Evolutionary conservation across 2,888 invertebrate species (phyloP), one percentile per base, ranked within the genome.

Genomic region (Lordiphosa andalusiaca): DNA sequence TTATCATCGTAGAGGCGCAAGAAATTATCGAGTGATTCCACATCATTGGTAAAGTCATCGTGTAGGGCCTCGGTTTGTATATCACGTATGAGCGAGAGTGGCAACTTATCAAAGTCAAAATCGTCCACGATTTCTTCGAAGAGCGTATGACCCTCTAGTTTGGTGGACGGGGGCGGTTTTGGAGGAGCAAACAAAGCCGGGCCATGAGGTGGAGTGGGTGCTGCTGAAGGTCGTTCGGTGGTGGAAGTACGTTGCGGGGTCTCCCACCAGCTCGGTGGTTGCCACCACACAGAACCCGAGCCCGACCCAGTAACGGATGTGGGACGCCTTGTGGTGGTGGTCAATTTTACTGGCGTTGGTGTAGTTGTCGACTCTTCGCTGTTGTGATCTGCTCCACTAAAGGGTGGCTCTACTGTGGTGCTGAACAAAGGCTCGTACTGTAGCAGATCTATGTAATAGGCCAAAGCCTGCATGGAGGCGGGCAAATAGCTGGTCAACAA

Each of bases 401-500:
- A 89, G 0, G 90, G 89, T 6, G 90, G 90, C 60, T 89, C 90
- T 6, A 87, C 73, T 0, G 90, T 90, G 47, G 89, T 89, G 44
- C 76, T 77, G 47, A 78, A 71, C 1, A 87, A 46, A 16, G 88
- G 88, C 50, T 90, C 90, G 57, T 90, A 90, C 59, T 89, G 89
- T 53, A 90, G 68, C n/a, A 76, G 74, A 61, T 90, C 90, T 36
- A 89, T 89, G 41, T 89, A 89, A 66, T 90, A 90, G 25, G 89
- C 89, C 53, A 90, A 60, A 2, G 89, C 88, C 67, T 90, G 90
- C 90, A 90, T 90, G 10, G 86, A 86, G 3, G 89, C 87, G 41
- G 90, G 89, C 59, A 90, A 70, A 66, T 89, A 90, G 60, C 86
- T 89, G 16, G 85, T 80, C 25, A 89, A 69, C 47, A 89, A 73